Conservation (phyloP, 2,797 vertebrate genomes). For the Microtus agrestis region DNA sequence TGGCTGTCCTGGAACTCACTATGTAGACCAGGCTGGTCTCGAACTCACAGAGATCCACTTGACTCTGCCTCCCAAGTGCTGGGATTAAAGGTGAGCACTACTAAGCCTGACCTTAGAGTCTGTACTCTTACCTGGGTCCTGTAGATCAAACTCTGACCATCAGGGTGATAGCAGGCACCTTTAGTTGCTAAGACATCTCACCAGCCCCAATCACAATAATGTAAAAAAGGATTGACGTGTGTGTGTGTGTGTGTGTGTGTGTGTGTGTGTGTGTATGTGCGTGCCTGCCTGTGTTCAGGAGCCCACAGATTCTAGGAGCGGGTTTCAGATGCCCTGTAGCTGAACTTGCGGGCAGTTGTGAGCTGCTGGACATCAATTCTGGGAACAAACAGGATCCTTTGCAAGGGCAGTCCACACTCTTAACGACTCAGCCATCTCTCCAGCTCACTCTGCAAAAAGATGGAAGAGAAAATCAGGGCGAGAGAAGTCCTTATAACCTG, state of each 20-base stretch:
- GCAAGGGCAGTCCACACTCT: not conserved
- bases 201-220: not conserved
- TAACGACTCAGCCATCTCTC: not conserved
- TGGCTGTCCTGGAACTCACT: not conserved
- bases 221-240: not conserved
- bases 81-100: not conserved
- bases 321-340: not conserved
- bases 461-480: not conserved
- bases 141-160: not conserved
- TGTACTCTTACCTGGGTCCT: not conserved
- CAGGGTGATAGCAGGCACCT: not conserved
- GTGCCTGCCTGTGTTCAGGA: not conserved
- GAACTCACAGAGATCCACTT: not conserved
- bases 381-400: not conserved
- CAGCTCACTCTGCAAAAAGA: not conserved
- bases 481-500: not conserved
- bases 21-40: not conserved
- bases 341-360: not conserved
- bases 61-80: not conserved
- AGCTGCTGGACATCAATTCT: not conserved
- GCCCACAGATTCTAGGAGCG: not conserved
- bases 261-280: too few relatives aligned
- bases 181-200: not conserved
- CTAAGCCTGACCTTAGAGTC: not conserved
- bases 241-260: too few relatives aligned